phyloP scores from a whole-genome alignment of 2,888 invertebrate genomes.

The Ganaspis brasiliensis region DNA sequence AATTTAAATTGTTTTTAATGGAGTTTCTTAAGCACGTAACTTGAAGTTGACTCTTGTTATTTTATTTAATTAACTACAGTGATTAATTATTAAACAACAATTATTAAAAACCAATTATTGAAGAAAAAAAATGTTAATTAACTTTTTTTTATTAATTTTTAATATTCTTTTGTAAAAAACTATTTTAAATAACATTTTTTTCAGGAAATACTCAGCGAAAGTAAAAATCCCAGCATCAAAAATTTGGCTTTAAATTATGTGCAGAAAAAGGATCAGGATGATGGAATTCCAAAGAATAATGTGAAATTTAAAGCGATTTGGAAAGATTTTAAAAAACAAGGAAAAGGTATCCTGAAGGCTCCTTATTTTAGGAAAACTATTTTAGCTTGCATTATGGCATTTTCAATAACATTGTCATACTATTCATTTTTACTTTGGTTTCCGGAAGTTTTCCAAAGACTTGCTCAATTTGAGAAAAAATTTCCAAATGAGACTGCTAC shows the following conservation, averaged over 20 bases:
- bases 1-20: too few species aligned
- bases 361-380: conserved; percentile 12
- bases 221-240: background rate
- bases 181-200: too few species aligned
- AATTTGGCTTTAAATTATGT: background rate
- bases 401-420: conserved; percentile 85
- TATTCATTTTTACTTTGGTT: conserved; percentile 96
- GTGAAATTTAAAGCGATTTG: background rate
- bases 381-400: conserved; percentile 6
- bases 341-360: background rate
- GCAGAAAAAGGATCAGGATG: background rate
- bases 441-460: conserved; percentile 91
- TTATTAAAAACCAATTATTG: too few species aligned
- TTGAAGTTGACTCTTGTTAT: too few species aligned
- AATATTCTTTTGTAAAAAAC: too few species aligned
- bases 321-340: conserved; percentile 29
- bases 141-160: background rate
- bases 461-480: conserved; percentile 86
- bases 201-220: background rate
- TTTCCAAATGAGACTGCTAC: conserved; percentile 87
- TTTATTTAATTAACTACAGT: too few species aligned
- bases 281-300: background rate
- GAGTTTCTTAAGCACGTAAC: too few species aligned
- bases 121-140: background rate
- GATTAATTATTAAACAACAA: too few species aligned